Base-by-base conservation (phyloP, 2,797 vertebrate genomes). In the Eurystomus glaucurus region DNA sequence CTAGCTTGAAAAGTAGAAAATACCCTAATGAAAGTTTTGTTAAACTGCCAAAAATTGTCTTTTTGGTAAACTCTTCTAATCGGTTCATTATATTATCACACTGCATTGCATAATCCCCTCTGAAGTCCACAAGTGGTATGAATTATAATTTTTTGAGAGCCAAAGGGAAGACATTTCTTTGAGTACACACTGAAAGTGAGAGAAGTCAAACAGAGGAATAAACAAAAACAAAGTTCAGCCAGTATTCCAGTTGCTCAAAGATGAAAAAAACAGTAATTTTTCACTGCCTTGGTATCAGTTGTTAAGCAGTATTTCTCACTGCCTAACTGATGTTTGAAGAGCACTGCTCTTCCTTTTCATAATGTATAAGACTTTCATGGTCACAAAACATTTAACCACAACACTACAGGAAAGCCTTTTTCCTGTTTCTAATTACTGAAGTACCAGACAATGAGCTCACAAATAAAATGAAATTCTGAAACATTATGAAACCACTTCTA, bases 391-490 rank as follows among this genome's bases (percentile, higher is more conserved):
- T 84, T 96, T 62, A 51, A 72, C 35, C 21, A 29, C 72, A 60
- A 65, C 64, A 48, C 41, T 85, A 66, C 66, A 93, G 81, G 69
- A 94, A 92, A 95, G 54, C n/a, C 28, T 81, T 94, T 81, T 86
- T 76, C 70, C 48, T 97, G 93, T 84, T 96, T 96, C 82, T 91
- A 82, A 76, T 91, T 92, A 94, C 39, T 94, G 86, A 94, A 96
- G 68, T 93, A 95, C 85, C 33, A 94, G 95, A 96, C 90, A 93
- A n/a, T 92, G 92, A 97, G 69, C 89, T 95, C 95, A 45, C 81
- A 93, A 94, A 93, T 94, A 83, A 96, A 95, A 96, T 88, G 33
- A 81, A 72, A 70, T 94, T 86, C 82, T 97, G 93, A 90, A 96
- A 76, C 71, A 28, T 96, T 93, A 76, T 86, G 72, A 85, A 92